Base-by-base conservation (phyloP, 2,888 invertebrate species). In the Euclidia mi region DNA sequence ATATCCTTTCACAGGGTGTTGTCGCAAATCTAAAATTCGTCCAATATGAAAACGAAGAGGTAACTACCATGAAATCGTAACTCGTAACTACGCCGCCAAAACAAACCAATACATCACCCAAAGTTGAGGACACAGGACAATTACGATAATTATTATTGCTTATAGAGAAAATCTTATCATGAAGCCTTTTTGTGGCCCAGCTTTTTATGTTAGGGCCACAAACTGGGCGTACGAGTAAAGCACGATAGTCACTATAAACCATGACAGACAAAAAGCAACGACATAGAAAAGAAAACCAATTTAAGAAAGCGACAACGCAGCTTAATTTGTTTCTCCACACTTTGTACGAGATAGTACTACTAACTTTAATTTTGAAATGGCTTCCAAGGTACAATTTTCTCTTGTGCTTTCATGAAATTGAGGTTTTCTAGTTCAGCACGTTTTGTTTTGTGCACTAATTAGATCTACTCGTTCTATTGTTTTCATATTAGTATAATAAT, bases 241-340 rank as follows among this genome's bases (percentile, higher is more conserved):
- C n/a, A 25, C 20, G 4, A 25, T 7, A 25, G 7, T 6, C 20
- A 25, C 20, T 25, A n/a, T 37, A 47, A 65, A 65, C 46, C 52
- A 65, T 50, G 29, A 56, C 48, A 51, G 9, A 28, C 31, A 20
- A 2, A 50, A 49, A 53, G 11, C n/a, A 50, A 44, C 32, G 14
- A 50, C 50, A 57, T 38, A 56, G 37, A 55, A 60, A 68, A 58
- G 48, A 71, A 71, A 71, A 71, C 58, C 58, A 56, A 68, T 71
- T 56, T 56, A 65, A 70, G 68, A 62, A 70, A 68, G 65, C 65
- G 48, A 56, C 58, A 40, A 40, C 52, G 31, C 29, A 37, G 65
- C 56, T 68, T 71, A 71, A 71, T 71, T 71, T 65, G 71, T 58
- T 58, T 14, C 29, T 60, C 41, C 49, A 55, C 52, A 45, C 48